Percentiles rank a stretch among this genome's conserved stretches.
Conservation (phyloP, 2,888 invertebrate species). For the Eutolmus rufibarbis region DNA sequence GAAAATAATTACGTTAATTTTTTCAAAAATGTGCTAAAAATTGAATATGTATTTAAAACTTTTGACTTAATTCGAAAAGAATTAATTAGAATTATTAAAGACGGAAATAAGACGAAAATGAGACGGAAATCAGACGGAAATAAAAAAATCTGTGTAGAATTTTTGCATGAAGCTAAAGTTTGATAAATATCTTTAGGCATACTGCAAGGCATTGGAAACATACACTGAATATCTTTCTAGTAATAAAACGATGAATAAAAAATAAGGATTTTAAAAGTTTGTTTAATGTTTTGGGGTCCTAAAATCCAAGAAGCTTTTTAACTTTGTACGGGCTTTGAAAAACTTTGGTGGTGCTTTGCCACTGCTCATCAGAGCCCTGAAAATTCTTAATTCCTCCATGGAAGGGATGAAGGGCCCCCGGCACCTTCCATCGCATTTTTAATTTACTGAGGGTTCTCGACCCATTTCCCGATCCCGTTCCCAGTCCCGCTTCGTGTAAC, state of each 20-base stretch:
- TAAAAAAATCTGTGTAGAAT: no score
- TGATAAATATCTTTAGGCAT: no score
- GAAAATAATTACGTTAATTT: no score
- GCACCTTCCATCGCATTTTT: slow-evolving; percentile 18
- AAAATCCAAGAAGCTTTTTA: not conserved
- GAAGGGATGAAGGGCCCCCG: not conserved
- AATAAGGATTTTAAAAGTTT: not conserved
- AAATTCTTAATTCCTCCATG: slow-evolving; percentile 6
- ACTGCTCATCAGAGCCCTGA: not conserved
- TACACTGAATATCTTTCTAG: no score
- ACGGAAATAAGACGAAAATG: no score
- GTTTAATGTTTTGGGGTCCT: not conserved
- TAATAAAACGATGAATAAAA: not conserved
- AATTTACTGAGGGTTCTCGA: slow-evolving; percentile 13
- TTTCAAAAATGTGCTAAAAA: no score
- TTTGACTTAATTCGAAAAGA: no score
- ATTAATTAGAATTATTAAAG: no score
- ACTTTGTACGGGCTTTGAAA: not conserved
- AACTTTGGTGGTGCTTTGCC: not conserved
- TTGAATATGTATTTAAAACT: no score
- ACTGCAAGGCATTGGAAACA: no score
- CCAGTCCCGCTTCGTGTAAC: not conserved
- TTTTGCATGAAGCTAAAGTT: no score
- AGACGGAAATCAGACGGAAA: no score
- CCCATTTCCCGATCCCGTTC: not conserved